Evolutionary conservation across 2,113 vertebrate genomes (phyloP).

Genomic region (Nymphicus hollandicus): DNA sequence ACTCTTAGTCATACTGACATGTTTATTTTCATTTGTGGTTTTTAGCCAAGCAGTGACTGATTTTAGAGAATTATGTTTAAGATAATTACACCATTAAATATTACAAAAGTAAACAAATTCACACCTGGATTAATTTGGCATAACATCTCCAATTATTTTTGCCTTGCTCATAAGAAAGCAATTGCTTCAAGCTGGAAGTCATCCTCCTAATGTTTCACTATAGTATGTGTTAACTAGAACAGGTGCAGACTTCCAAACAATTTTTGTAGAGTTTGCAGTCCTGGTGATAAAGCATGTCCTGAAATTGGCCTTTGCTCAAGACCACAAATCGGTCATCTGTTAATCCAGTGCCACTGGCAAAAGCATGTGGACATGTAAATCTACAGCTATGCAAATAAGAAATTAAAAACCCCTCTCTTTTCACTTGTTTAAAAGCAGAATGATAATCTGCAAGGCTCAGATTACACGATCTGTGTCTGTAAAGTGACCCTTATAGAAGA

Average conservation of each 20-base stretch:
- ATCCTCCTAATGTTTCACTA: background rate
- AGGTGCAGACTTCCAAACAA: background rate
- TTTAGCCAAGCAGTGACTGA: background rate
- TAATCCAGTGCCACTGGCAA: background rate
- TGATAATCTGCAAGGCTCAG: slow-evolving; percentile 57
- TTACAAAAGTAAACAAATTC: background rate
- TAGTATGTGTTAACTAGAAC: background rate
- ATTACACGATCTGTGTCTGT: slow-evolving; percentile 64
- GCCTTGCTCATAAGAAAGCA: background rate
- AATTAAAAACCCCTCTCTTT: slow-evolving; percentile 29
- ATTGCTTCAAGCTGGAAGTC: background rate
- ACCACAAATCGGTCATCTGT: slow-evolving; percentile 2
- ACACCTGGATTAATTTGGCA: background rate
- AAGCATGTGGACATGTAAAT: background rate
- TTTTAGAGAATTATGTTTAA: background rate
- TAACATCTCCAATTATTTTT: background rate
- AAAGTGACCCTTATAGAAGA: slow-evolving; percentile 43
- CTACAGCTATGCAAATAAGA: slow-evolving; percentile 16
- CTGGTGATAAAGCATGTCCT: background rate
- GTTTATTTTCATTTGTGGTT: background rate
- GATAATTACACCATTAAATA: background rate
- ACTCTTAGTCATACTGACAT: background rate
- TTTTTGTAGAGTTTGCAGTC: background rate
- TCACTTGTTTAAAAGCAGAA: slow-evolving; percentile 40
- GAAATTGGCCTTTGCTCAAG: background rate